These are phyloP conservation scores for Cabera pusaria DNA, from an alignment of 2,888 invertebrate species.

Conservation along the genomic window DNA sequence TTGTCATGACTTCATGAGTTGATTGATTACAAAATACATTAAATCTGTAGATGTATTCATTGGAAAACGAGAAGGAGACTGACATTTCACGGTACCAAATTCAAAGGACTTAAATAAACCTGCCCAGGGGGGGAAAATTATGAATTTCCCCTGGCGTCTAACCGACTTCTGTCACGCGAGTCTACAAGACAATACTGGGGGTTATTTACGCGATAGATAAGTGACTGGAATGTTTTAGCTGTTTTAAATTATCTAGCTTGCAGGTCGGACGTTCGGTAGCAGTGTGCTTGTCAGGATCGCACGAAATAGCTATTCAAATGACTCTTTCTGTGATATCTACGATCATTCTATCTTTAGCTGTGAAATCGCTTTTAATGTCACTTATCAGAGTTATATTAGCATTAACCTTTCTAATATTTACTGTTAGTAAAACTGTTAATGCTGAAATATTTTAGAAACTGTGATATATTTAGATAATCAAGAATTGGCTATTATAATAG, in stretches of 20 bases:
- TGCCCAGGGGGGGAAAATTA: conserved; percentile 49
- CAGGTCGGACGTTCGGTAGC: conserved; percentile 34
- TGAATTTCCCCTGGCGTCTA: conserved; percentile 56
- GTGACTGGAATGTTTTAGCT: conserved; percentile 53
- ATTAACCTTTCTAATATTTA: too few species aligned
- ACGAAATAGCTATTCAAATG: conserved; percentile 40
- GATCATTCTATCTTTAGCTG: conserved; percentile 38
- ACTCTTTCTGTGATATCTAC: conserved; percentile 25
- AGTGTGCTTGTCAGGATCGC: conserved; percentile 35
- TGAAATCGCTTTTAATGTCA: conserved; percentile 36
- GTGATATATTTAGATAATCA: too few species aligned
- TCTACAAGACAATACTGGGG: conserved; percentile 60
- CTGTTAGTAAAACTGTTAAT: too few species aligned
- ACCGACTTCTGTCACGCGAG: conserved; percentile 65
- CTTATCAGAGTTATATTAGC: conserved; percentile 33
- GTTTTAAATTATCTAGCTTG: conserved; percentile 62
- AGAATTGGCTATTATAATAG: too few species aligned
- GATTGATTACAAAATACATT: conserved; percentile 2
- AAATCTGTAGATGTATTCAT: too few species aligned
- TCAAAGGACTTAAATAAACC: conserved; percentile 39
- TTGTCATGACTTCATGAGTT: conserved; percentile 7
- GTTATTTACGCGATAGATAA: conserved; percentile 69
- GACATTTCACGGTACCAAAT: conserved; percentile 3
- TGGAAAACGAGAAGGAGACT: too few species aligned
- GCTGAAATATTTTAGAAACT: too few species aligned